Evolutionary conservation across 2,888 invertebrate species (phyloP), one percentile per base, ranked within the genome.

Genomic region (Pandemis corylana): DNA sequence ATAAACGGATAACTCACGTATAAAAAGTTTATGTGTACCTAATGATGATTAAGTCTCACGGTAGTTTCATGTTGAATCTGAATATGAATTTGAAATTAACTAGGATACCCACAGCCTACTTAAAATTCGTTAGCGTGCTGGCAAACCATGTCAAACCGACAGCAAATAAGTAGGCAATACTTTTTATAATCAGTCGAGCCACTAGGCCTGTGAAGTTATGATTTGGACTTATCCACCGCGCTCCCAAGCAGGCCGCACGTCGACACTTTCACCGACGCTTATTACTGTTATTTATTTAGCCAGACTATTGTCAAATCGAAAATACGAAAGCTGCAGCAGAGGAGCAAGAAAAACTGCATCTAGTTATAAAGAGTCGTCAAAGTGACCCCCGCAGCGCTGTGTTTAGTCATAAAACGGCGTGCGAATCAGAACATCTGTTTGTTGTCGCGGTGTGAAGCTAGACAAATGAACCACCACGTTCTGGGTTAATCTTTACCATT

Each of bases 241-340:
- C 71, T 68, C 68, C 71, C 77, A 78, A 80, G 73, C 76, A 79
- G 79, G 80, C 56, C 67, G 67, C 62, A 51, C 73, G 76, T 75
- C 75, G 78, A 71, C 80, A 81, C 80, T 80, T 80, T 81, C 79
- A 78, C 79, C 77, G 65, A 63, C 68, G 51, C 65, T 66, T 74
- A 71, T 70, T 67, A 51, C 53, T 68, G 68, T 72, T 63, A 59
- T 59, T 59, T 59, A 59, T 59, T 28, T 59, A 59, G 59, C 10
- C 59, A 12, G 28, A 28, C 59, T 12, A 59, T 59, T 59, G 59
- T 59, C 28, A 12, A 20, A 28, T 59, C 28, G 28, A 56, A n/a
- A 20, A 56, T 56, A 56, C 56, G 56, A 59, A 56, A 59, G 59
- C 59, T 56, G 20, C 6, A n/a, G n/a, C n/a, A 7, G 15, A 7